These are phyloP conservation scores for Poecilobothrus nobilitatus DNA, from an alignment of 2,888 invertebrate species.

Conservation along the genomic window DNA sequence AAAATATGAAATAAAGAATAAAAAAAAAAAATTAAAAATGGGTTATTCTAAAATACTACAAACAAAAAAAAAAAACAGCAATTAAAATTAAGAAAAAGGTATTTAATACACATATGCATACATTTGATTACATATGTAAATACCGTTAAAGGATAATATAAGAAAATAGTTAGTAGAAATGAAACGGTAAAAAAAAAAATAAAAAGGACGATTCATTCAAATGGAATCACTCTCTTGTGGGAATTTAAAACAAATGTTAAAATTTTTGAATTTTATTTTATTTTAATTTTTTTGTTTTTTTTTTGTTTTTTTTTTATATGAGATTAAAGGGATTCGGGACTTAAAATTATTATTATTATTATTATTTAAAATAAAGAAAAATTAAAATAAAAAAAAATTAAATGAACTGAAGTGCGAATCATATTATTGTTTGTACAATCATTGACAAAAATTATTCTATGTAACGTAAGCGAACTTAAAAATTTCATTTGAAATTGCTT, in stretches of 20 bases:
- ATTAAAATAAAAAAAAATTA: background rate
- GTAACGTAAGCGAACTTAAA: too few species aligned
- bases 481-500: too few species aligned
- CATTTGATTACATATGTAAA: background rate
- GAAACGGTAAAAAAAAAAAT: background rate
- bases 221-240: background rate
- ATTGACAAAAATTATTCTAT: too few species aligned
- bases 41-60: too few species aligned
- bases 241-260: conserved; percentile 3
- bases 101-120: background rate
- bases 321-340: background rate
- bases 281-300: background rate
- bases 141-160: too few species aligned
- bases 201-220: background rate
- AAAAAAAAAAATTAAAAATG: background rate
- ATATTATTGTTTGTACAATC: too few species aligned
- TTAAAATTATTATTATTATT: conserved; percentile 4
- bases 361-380: background rate
- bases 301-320: background rate
- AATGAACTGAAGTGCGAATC: background rate
- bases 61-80: background rate
- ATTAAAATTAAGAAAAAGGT: background rate
- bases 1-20: background rate
- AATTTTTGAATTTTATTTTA: background rate
- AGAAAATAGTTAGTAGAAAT: background rate